A percentile compares a stretch with the other conserved stretches of the same genome.
These are phyloP conservation scores for Acrobasis consociella DNA, from an alignment of 2,888 invertebrate species.

Conservation along the genomic window DNA sequence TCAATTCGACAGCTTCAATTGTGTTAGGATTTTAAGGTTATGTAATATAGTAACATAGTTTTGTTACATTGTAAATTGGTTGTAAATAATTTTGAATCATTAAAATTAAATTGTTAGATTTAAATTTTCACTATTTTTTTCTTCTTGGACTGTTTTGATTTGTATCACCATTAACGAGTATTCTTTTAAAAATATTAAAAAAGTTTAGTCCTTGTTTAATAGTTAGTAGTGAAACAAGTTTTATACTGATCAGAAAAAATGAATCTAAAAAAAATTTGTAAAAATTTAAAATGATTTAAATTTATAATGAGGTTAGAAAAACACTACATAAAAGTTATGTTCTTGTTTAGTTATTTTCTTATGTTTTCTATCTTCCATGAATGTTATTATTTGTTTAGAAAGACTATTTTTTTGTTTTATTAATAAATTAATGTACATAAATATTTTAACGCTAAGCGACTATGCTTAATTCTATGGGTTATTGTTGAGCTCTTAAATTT, in stretches of 20 bases:
- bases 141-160: constrained; percentile 24
- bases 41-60: constrained; percentile 43
- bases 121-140: constrained; percentile 30
- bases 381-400: constrained; percentile 43
- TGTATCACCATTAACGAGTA: constrained; percentile 2
- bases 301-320: neutral
- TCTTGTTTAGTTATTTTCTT: constrained; percentile 9
- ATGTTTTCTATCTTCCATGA: constrained; percentile 33
- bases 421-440: constrained; percentile 46
- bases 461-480: constrained; percentile 55
- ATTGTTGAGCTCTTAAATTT: constrained; percentile 74
- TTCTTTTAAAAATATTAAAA: neutral
- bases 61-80: constrained; percentile 72
- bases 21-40: constrained; percentile 38
- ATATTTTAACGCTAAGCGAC: constrained; percentile 63
- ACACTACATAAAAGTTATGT: constrained; percentile 32
- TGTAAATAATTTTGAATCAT: constrained; percentile 72
- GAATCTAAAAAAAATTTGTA: neutral
- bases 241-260: neutral
- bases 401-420: constrained; percentile 38
- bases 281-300: neutral
- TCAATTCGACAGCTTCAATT: constrained; percentile 21
- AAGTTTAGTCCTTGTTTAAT: neutral
- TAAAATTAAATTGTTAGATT: constrained; percentile 44
- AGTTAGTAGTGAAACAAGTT: constrained; percentile 2